A percentile compares a stretch with the other conserved stretches of the same genome.
Evolutionary conservation across 2,888 invertebrate species (phyloP).

Genomic region (Andrena minutula): DNA sequence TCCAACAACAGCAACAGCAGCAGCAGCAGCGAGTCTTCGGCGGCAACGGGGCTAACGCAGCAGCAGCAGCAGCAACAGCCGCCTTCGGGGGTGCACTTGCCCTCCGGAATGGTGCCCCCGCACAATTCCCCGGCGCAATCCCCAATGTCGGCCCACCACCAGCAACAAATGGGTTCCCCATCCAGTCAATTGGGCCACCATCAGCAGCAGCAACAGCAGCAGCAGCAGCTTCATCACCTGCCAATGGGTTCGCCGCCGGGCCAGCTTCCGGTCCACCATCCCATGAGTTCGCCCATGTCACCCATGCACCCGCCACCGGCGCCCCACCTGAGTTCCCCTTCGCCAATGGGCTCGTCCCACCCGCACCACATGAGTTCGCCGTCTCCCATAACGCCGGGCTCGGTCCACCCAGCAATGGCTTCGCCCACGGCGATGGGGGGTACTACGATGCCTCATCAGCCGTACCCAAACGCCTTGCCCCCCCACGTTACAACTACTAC

Average conservation of each 20-base stretch:
- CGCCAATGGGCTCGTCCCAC: conserved; percentile 80
- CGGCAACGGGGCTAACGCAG: conserved; percentile 85
- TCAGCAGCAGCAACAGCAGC: conserved; percentile 84
- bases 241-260: conserved; percentile 86
- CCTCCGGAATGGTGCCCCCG: conserved; percentile 83
- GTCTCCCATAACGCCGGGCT: conserved; percentile 85
- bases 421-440: conserved; percentile 82
- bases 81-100: conserved; percentile 74
- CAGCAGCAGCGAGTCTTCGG: conserved; percentile 79
- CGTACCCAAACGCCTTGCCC: conserved; percentile 95
- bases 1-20: conserved; percentile 80
- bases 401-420: conserved; percentile 79
- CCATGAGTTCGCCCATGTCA: conserved; percentile 82
- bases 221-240: conserved; percentile 86
- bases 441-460: conserved; percentile 84
- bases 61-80: conserved; percentile 86
- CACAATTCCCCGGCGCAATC: conserved; percentile 85
- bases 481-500: conserved; percentile 92
- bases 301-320: conserved; percentile 80
- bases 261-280: conserved; percentile 80
- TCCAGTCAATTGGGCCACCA: conserved; percentile 87
- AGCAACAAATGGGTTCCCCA: conserved; percentile 86
- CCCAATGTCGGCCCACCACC: conserved; percentile 75
- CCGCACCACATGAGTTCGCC: conserved; percentile 84
- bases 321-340: conserved; percentile 82